Conservation (phyloP, 2,888 invertebrate genomes). For the Chymomyza procnemis region DNA sequence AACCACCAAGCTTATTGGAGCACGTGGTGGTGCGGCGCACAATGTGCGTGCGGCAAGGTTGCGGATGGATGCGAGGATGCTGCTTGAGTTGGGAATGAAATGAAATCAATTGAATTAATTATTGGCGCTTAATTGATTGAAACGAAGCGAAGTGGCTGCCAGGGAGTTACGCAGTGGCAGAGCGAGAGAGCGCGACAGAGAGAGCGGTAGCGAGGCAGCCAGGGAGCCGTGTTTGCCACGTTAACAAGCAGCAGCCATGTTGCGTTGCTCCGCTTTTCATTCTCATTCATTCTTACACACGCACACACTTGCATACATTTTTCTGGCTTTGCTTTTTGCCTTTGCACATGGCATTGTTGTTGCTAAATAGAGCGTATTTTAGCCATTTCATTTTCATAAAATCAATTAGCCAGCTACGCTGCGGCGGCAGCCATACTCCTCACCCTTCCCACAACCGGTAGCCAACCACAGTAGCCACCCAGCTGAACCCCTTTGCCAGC, state of each 20-base stretch:
- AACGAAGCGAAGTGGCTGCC: constrained; percentile 53
- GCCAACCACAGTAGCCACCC: background rate
- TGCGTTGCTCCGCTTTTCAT: background rate
- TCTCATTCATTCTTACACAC: background rate
- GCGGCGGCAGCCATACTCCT: constrained; percentile 10
- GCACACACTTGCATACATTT: constrained; percentile 3
- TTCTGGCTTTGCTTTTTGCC: constrained; percentile 2
- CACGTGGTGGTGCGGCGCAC: constrained; percentile 1
- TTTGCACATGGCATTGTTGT: constrained; percentile 53
- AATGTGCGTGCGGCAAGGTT: background rate
- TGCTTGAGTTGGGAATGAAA: constrained; percentile 50
- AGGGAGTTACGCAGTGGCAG: no score
- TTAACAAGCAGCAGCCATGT: constrained; percentile 44
- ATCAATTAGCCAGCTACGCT: constrained; percentile 54
- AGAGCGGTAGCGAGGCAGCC: no score
- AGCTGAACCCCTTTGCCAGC: background rate
- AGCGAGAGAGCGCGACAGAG: no score
- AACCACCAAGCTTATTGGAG: background rate
- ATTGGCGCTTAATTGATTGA: constrained; percentile 77
- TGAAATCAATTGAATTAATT: constrained; percentile 76
- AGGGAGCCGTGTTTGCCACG: background rate
- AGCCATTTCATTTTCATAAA: constrained; percentile 71
- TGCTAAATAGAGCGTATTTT: constrained; percentile 72
- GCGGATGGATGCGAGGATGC: constrained; percentile 24
- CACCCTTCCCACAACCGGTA: no score